Evolutionary conservation across 1,140 invertebrate genomes (phyloP).

Genomic region (Popillia japonica): DNA sequence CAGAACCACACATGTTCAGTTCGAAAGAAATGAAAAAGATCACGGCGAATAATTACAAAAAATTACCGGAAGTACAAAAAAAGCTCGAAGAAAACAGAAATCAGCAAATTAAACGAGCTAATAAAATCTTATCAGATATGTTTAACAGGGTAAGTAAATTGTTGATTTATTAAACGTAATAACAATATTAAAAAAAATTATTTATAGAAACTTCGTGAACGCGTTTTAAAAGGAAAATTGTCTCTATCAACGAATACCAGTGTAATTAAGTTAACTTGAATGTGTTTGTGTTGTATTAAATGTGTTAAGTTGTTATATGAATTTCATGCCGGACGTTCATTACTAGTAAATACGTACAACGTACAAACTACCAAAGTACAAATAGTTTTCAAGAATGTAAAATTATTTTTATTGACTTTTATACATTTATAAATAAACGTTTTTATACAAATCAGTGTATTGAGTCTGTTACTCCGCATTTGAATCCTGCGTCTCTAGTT

Average conservation of each 20-base stretch:
- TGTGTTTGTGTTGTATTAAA: neutral
- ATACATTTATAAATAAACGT: no score
- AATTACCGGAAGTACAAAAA: constrained; percentile 55
- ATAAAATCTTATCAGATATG: constrained; percentile 53
- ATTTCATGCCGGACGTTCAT: no score
- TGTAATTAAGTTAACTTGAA: constrained; percentile 49
- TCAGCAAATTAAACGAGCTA: constrained; percentile 50
- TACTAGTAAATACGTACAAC: neutral
- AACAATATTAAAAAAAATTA: constrained; percentile 33
- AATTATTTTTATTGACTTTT: neutral
- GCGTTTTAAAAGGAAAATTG: constrained; percentile 51
- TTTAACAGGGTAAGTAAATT: constrained; percentile 55
- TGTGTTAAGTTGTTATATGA: neutral
- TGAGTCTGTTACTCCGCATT: no score
- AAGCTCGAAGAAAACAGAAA: constrained; percentile 48
- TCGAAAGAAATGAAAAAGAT: constrained; percentile 56
- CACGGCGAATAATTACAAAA: constrained; percentile 55
- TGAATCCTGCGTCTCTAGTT: no score
- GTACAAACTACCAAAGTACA: neutral
- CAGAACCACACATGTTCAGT: constrained; percentile 45
- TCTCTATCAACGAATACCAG: constrained; percentile 53
- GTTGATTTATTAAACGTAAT: neutral
- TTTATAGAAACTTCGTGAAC: constrained; percentile 55
- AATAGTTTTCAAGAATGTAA: neutral
- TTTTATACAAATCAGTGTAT: no score